These are phyloP conservation scores for Pagrus major DNA, from an alignment of 2,113 vertebrate species.

Conservation along the genomic window DNA sequence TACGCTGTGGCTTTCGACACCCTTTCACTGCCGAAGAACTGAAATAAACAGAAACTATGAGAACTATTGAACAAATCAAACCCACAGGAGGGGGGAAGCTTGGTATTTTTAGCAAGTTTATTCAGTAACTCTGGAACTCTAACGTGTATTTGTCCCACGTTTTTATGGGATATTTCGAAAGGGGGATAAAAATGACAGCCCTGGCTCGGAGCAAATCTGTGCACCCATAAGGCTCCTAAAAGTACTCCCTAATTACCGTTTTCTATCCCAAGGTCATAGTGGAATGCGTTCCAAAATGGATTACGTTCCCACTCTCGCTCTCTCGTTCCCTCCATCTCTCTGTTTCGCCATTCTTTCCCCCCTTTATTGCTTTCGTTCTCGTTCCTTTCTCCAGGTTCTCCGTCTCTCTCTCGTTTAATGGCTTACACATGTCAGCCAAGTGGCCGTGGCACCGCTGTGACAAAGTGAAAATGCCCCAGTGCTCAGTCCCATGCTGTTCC, in stretches of 20 bases:
- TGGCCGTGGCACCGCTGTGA: conserved; percentile 50
- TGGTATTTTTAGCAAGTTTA: conserved; percentile 76
- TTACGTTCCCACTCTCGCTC: conserved; percentile 72
- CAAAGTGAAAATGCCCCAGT: conserved; percentile 58
- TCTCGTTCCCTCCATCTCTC: conserved; percentile 37
- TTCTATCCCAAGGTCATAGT: conserved; percentile 75
- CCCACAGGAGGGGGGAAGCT: conserved; percentile 40
- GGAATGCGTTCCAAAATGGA: conserved; percentile 81
- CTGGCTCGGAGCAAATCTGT: conserved; percentile 56
- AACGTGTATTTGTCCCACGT: conserved; percentile 73
- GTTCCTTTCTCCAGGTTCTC: conserved; percentile 50
- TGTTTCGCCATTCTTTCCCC: conserved; percentile 32
- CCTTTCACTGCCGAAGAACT: conserved; percentile 63
- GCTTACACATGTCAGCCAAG: conserved; percentile 78
- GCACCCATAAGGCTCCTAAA: conserved; percentile 62
- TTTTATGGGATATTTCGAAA: conserved; percentile 69
- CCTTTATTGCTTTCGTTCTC: conserved; percentile 59
- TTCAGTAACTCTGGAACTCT: conserved; percentile 70
- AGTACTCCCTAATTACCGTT: conserved; percentile 80
- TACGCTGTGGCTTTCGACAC: conserved; percentile 73
- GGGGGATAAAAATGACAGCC: conserved; percentile 67
- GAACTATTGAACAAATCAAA: conserved; percentile 55
- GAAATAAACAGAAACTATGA: conserved; percentile 78
- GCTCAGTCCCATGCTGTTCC: conserved; percentile 40
- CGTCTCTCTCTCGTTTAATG: conserved; percentile 68